Evolutionary conservation across 2,113 vertebrate species (phyloP), one percentile per base, ranked within the genome.

Genomic region (Siniperca chuatsi): DNA sequence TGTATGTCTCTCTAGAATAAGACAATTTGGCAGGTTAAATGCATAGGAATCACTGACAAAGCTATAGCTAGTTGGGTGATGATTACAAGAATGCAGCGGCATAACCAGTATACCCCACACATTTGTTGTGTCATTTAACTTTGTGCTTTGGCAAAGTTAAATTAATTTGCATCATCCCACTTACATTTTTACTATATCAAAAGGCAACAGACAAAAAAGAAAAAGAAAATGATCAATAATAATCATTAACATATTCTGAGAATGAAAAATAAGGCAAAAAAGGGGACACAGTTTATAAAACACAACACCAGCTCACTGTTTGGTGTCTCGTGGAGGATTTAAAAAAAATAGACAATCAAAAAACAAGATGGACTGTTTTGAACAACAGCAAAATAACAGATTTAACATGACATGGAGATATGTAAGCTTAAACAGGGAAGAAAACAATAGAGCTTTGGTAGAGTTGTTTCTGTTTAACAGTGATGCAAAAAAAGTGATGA

Each of bases 21-120:
- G 68, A 87, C 50, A 86, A 15, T 46, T 50, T 37, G 72, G 66
- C 40, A 75, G 78, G 74, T 80, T 83, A 85, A 86, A 93, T 65
- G 75, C 55, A 85, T 23, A 62, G 42, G 20, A 88, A 82, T 82
- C 77, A 88, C 29, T 86, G 2, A 84, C 40, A 76, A 82, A 79
- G 60, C 72, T 77, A 68, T 15, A 72, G 55, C 11, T 66, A 37
- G 29, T 20, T 69, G 33, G 66, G 73, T 33, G 75, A 75, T 81
- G 81, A 83, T 86, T 75, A 83, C 57, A 88, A 9, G 4, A 81
- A 65, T 83, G 84, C 52, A 78, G 58, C 23, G 82, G 88, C 54
- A 76, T 91, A 86, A 86, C 85, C 92, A 85, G 89, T 89, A 92
- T 29, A 87, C 78, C 88, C 52, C 21, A 77, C 35, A 62, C 66